These are phyloP conservation scores for Entomobrya multifasciata DNA, from an alignment of 2,888 invertebrate genomes.

Conservation along the genomic window DNA sequence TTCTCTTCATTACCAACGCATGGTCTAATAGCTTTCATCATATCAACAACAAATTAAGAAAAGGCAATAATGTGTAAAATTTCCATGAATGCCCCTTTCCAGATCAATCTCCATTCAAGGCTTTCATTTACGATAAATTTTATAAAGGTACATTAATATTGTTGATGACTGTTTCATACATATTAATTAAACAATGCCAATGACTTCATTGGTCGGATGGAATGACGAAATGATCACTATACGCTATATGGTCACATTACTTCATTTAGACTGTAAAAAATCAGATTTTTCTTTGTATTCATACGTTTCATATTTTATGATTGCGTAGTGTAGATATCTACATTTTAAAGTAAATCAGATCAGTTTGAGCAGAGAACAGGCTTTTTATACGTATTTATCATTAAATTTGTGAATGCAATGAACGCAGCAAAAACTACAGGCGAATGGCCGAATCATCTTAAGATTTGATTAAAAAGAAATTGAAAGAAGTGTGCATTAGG, in stretches of 20 bases:
- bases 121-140: too few relatives aligned
- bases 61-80: neutral
- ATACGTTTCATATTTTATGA: neutral
- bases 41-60: too few relatives aligned
- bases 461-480: too few relatives aligned
- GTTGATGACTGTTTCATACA: slow-evolving; percentile 35
- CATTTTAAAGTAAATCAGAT: neutral
- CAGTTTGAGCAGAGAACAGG: neutral
- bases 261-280: slow-evolving; percentile 45
- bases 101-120: too few relatives aligned
- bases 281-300: neutral
- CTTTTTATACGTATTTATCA: neutral
- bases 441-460: neutral
- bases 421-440: neutral
- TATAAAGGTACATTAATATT: neutral
- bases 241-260: too few relatives aligned
- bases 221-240: too few relatives aligned
- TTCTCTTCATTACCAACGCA: neutral
- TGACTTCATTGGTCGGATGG: too few relatives aligned
- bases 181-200: slow-evolving; percentile 61
- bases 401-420: neutral
- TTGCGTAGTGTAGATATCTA: neutral
- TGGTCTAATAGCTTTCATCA: too few relatives aligned
- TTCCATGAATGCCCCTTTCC: neutral
- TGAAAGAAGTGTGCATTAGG: neutral